A percentile compares a stretch with the other conserved stretches of the same genome.
These are phyloP conservation scores for Drosophila obscura DNA, from an alignment of 1,140 invertebrate species.

Conservation along the genomic window DNA sequence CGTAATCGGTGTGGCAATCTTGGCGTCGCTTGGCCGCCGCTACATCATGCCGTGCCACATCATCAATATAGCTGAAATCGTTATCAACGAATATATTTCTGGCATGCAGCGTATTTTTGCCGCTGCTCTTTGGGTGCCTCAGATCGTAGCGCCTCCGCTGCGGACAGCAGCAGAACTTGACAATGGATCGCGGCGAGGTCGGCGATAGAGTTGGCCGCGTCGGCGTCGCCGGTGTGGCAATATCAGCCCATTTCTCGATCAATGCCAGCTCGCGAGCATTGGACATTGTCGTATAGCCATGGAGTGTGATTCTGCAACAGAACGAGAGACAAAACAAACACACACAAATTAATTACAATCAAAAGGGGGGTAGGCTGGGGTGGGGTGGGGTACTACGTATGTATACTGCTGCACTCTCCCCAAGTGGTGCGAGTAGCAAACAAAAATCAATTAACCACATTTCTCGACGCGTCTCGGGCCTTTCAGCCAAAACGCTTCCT, in stretches of 20 bases:
- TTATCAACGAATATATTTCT: slow-evolving; percentile 80
- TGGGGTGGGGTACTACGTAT: background rate
- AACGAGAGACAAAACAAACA: slow-evolving; percentile 12
- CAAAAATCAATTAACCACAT: slow-evolving; percentile 80
- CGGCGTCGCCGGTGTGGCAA: slow-evolving; percentile 77
- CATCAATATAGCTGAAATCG: slow-evolving; percentile 81
- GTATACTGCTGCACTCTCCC: too few relatives aligned
- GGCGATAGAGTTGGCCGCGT: slow-evolving; percentile 71
- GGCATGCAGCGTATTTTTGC: slow-evolving; percentile 66
- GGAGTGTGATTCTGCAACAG: slow-evolving; percentile 46
- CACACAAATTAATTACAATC: slow-evolving; percentile 46
- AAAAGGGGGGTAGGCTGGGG: background rate
- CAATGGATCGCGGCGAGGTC: slow-evolving; percentile 76
- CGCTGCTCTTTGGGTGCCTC: slow-evolving; percentile 64
- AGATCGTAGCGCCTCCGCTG: slow-evolving; percentile 77
- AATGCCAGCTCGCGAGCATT: slow-evolving; percentile 82
- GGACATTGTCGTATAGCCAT: slow-evolving; percentile 83
- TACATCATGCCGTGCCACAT: slow-evolving; percentile 56
- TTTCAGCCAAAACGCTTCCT: slow-evolving; percentile 75
- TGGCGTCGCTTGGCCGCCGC: slow-evolving; percentile 40
- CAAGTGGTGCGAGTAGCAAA: slow-evolving; percentile 8
- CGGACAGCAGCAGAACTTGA: slow-evolving; percentile 79
- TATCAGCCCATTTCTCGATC: slow-evolving; percentile 83
- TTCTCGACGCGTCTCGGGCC: slow-evolving; percentile 73
- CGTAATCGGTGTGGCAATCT: slow-evolving; percentile 72